Conservation (phyloP, 2,113 vertebrate genomes). For the Nymphicus hollandicus region DNA sequence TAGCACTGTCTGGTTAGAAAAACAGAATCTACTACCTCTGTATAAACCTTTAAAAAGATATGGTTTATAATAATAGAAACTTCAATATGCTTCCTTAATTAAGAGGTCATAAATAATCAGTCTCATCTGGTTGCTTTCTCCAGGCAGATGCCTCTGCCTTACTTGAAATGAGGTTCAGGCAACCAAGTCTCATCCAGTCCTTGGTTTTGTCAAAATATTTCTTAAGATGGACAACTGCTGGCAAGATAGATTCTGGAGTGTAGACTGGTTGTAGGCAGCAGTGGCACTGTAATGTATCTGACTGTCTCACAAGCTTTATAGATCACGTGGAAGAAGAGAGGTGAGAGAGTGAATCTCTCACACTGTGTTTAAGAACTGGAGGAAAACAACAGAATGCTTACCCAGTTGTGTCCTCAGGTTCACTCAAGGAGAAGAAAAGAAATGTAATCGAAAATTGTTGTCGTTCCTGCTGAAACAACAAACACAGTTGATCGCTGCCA, state of each 20-base stretch:
- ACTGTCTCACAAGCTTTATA: background rate
- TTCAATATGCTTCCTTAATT: background rate
- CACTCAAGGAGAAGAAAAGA: background rate
- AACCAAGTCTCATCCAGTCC: background rate
- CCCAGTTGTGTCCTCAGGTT: background rate
- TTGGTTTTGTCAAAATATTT: background rate
- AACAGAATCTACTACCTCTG: background rate
- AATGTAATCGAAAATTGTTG: background rate
- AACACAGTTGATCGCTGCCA: background rate
- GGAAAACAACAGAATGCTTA: background rate
- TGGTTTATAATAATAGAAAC: background rate
- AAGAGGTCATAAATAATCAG: background rate
- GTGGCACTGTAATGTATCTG: background rate
- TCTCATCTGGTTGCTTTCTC: background rate
- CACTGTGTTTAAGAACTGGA: background rate
- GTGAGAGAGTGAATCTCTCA: background rate
- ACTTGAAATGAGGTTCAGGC: background rate
- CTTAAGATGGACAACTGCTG: background rate
- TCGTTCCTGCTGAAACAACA: background rate
- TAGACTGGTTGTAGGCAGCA: background rate
- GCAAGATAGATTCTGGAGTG: background rate
- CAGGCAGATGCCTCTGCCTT: background rate
- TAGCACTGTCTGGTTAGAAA: background rate
- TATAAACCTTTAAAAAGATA: background rate
- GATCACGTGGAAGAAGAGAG: background rate